Conservation (phyloP, 2,888 invertebrate genomes). For the Heliconius ethilla region DNA sequence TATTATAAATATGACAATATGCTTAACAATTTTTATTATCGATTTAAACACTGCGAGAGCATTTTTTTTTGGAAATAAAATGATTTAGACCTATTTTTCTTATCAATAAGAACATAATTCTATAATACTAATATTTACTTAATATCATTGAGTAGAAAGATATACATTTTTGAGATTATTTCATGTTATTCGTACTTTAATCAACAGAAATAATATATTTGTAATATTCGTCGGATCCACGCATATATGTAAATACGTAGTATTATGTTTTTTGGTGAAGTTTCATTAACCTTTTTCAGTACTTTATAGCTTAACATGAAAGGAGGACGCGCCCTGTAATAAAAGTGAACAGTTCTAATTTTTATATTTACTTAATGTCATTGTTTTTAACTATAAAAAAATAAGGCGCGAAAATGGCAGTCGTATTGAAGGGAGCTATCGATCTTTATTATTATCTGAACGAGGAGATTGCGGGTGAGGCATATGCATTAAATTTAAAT, state of each 20-base stretch:
- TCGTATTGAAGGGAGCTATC: slow-evolving; percentile 62
- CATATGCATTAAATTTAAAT: too few relatives aligned
- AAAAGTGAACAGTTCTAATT: neutral
- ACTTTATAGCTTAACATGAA: neutral
- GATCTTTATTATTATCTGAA: slow-evolving; percentile 69
- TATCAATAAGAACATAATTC: too few relatives aligned
- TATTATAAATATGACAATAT: neutral
- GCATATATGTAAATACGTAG: neutral
- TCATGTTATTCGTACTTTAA: neutral
- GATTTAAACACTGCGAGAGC: neutral
- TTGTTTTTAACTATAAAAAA: neutral
- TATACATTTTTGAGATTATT: too few relatives aligned
- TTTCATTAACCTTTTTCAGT: slow-evolving; percentile 4
- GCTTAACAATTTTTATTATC: neutral
- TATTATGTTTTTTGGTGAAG: neutral
- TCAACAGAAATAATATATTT: neutral
- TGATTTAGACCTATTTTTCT: too few relatives aligned
- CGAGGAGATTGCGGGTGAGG: slow-evolving; percentile 69
- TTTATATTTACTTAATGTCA: neutral
- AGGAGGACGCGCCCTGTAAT: neutral
- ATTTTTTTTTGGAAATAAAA: too few relatives aligned
- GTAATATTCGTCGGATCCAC: neutral
- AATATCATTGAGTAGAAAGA: too few relatives aligned
- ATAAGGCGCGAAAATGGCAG: slow-evolving; percentile 56
- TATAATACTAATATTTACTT: too few relatives aligned